Evolutionary conservation across 2,797 vertebrate genomes (phyloP), one percentile per base, ranked within the genome.

Genomic region (Neosalanx taihuensis): DNA sequence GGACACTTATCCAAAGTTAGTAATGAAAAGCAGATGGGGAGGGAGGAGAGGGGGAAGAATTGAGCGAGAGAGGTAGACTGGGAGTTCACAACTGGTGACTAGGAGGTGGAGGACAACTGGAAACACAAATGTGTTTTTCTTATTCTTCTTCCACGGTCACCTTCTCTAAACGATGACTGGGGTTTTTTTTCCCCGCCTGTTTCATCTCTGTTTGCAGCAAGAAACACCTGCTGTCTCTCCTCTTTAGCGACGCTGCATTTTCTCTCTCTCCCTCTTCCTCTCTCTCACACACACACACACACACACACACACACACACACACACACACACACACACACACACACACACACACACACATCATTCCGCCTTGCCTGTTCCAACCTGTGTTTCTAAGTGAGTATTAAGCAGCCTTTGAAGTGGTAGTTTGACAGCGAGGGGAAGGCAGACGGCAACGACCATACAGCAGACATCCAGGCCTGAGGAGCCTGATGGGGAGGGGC

Each of bases 361-460:
- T 59, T 84, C 69, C 0, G 67, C 76, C 41, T 76, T 66, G 59
- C 79, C 81, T 79, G 59, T 71, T 66, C 62, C 73, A 73, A 83
- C 82, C 74, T 6, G 70, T 5, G 64, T 73, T 76, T 83, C 79
- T 66, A 81, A 85, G 77, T 63, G 72, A 84, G 78, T 78, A 83
- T 85, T 85, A 86, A 79, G 76, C 33, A 67, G 81, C 65, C 79
- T 81, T 86, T 84, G 85, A 87, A 82, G 85, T 70, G 76, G 70
- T 59, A 72, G 79, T 78, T 64, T 73, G 71, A 71, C 59, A 31
- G 66, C 73, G 72, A 68, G 73, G 69, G 79, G 20, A 59, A 20
- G 73, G 41, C 2, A 41, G 41, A 41, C 41, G 12, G 12, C 12
- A 41, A 41, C 6, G 41, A 41, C 10, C 10, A 9, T 41, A 41